Evolutionary conservation across 2,113 vertebrate species (phyloP).

Genomic region (Tragulus kanchil): DNA sequence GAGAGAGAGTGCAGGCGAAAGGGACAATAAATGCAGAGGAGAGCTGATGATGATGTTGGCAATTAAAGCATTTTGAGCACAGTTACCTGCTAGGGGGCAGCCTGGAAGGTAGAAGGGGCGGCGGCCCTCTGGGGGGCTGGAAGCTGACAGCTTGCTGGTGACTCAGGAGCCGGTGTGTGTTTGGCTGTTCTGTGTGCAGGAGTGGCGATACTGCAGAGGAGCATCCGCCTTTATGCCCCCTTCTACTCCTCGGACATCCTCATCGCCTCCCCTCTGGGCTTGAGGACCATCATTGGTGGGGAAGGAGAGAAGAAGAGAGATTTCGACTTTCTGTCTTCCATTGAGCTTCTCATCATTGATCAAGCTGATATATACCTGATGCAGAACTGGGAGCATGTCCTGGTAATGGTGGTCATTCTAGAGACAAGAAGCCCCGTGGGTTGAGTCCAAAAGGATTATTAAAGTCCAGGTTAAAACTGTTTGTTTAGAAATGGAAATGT

Average conservation of each 20-base stretch:
- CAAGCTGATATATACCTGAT: constrained; percentile 97
- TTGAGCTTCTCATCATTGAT: constrained; percentile 97
- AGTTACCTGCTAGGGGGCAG: neutral
- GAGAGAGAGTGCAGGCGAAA: neutral
- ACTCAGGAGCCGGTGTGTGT: neutral
- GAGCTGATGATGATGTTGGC: neutral
- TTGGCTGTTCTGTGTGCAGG: constrained; percentile 86
- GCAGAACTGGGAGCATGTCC: constrained; percentile 99
- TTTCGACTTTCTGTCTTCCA: constrained; percentile 96
- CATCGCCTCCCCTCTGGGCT: constrained; percentile 95
- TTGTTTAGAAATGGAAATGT: neutral
- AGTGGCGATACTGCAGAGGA: constrained; percentile 93
- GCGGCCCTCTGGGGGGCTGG: neutral
- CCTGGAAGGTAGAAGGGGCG: neutral
- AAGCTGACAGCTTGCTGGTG: neutral
- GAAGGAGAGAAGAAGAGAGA: constrained; percentile 96
- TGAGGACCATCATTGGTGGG: constrained; percentile 94
- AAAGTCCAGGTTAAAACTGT: neutral
- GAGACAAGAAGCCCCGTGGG: neutral
- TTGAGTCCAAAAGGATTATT: neutral
- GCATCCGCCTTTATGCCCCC: constrained; percentile 95
- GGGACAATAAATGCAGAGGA: neutral
- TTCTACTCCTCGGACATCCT: constrained; percentile 99
- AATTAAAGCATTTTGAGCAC: neutral
- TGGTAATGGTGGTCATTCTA: constrained; percentile 88